Evolutionary conservation across 2,113 vertebrate species (phyloP), one percentile per base, ranked within the genome.

Genomic region (Chaenocephalus aceratus): DNA sequence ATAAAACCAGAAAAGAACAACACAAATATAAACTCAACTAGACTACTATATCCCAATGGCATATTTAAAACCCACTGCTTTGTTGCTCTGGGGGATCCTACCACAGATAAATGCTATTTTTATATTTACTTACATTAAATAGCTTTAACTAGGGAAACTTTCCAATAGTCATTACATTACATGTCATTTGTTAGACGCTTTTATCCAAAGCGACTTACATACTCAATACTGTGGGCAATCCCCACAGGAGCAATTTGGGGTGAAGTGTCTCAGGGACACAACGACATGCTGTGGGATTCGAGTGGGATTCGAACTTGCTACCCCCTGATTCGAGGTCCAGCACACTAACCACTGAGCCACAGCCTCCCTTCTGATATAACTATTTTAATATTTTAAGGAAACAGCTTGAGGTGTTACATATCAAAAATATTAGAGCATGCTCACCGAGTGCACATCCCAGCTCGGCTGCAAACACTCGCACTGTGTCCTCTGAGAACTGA

Each of bases 381-480:
- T 72, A 53, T 54, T 14, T 21, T 3, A 88, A 62, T 72, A 53
- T 54, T 14, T 21, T 3, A 88, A 62, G 21, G 23, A 7, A 72
- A 75, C 45, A 3, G 48, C 36, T 41, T 15, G 14, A 56, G 2
- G 6, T 30, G 3, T 12, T 48, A 21, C 53, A 36, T n/a, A 30
- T 52, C 15, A 21, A 45, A 44, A 44, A 5, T 45, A 65, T 59
- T 16, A 41, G 11, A 30, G 62, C 2, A 12, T 54, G 94, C 96
- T 94, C 90, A 99, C 97, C 97, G 8, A 99, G 92, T 21, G 97
- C 97, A 89, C 96, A 95, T 60, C 97, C 95, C 86, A 99, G 81
- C 77, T 99, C 97, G 0, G 97, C 96, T 0, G 96, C 97, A 36
- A 98, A 98, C n/a, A 99, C 94, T 70, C 95, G 96, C 34, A 97